Evolutionary conservation across 2,113 vertebrate species (phyloP).

Genomic region (Proteles cristata): DNA sequence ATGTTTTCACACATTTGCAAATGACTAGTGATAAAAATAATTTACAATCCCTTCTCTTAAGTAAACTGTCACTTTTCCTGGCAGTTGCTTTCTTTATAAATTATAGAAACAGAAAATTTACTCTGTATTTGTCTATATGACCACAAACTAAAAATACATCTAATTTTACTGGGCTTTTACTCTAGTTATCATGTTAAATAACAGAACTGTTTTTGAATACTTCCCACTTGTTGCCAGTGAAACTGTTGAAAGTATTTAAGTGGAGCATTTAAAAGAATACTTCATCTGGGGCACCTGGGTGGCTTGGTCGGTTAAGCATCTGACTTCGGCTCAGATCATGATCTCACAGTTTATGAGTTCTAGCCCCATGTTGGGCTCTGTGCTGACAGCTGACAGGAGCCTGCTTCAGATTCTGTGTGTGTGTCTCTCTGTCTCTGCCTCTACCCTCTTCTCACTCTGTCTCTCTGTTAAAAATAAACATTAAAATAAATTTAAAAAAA

Average conservation of each 20-base stretch:
- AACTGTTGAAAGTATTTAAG: background rate
- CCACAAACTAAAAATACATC: background rate
- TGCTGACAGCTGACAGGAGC: no score
- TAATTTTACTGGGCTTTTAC: background rate
- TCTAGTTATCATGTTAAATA: background rate
- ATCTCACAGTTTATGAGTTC: no score
- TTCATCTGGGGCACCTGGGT: background rate
- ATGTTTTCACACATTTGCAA: background rate
- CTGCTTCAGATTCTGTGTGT: no score
- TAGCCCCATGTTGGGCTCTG: no score
- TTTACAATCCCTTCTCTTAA: background rate
- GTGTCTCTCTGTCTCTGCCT: no score
- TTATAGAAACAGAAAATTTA: background rate
- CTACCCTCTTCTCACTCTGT: no score
- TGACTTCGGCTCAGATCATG: no score
- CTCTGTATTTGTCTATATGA: background rate
- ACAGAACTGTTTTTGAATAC: conserved; percentile 7
- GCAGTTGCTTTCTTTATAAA: background rate
- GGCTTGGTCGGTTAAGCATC: no score
- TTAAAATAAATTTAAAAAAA: background rate
- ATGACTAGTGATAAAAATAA: conserved; percentile 34
- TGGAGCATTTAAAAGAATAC: background rate
- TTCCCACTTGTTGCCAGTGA: background rate
- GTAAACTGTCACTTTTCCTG: background rate
- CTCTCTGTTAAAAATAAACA: no score